Evolutionary conservation across 1,140 invertebrate genomes (phyloP).

Genomic region (Scaptomyza pallida): DNA sequence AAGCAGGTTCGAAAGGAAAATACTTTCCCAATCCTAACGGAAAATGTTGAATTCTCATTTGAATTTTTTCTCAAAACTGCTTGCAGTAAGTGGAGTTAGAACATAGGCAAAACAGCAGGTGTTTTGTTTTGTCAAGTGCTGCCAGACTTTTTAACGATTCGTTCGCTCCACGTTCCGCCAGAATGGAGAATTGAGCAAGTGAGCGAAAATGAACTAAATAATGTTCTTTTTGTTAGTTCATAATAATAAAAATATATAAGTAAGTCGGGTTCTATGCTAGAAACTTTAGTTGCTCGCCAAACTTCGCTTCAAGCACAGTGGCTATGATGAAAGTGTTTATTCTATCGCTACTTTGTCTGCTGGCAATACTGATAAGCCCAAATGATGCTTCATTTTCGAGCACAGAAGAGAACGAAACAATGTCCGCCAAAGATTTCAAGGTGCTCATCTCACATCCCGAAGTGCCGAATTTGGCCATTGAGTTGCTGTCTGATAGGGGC

Average conservation of each 20-base stretch:
- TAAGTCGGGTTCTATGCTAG: constrained; percentile 56
- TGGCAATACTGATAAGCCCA: constrained; percentile 30
- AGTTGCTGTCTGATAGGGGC: constrained; percentile 80
- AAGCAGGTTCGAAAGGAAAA: constrained; percentile 65
- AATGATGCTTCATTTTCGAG: constrained; percentile 50
- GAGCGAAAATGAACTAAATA: no score
- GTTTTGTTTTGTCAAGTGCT: no score
- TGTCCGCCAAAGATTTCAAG: constrained; percentile 70
- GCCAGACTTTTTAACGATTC: no score
- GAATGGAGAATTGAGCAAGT: no score
- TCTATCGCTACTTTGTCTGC: constrained; percentile 4
- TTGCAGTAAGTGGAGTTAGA: no score
- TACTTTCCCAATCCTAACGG: no score
- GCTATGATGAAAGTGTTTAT: constrained; percentile 26
- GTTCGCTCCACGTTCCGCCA: no score
- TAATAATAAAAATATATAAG: no score
- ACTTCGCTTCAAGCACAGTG: constrained; percentile 52
- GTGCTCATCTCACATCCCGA: constrained; percentile 84
- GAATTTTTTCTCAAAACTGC: no score
- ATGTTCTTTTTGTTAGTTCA: no score
- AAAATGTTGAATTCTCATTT: no score
- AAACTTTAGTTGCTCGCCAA: constrained; percentile 47
- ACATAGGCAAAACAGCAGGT: no score
- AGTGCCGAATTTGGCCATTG: constrained; percentile 79
- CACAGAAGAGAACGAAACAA: constrained; percentile 53